Evolutionary conservation across 2,797 vertebrate genomes (phyloP), one percentile per base, ranked within the genome.

Genomic region (Austrolebias charrua): DNA sequence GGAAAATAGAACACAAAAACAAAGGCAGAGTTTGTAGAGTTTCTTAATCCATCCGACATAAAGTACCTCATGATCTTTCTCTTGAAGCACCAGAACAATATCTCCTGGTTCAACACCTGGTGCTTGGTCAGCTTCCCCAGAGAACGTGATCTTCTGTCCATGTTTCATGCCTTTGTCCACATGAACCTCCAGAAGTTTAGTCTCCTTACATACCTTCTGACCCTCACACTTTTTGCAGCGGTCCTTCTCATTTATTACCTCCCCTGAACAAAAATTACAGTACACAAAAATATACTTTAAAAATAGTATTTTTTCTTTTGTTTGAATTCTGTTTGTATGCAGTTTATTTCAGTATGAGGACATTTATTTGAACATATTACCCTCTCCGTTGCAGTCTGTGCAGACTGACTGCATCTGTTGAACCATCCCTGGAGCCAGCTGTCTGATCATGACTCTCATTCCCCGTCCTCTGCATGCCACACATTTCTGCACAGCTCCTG

Each of bases 381-480:
- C 98, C 90, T 99, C 98, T 89, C 98, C 97, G 2, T 93, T 98
- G 90, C 98, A 99, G 84, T 98, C 96, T 9, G 95, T 96, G 71
- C 98, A 99, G 63, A 99, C 96, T 1, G 98, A 98, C 87, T 99
- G 96, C 97, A 99, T 98, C 91, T 98, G 97, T 84, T 99, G 96
- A 40, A 99, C 98, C 97, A 99, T 99, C 1, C 98, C 98, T 1
- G 98, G 97, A 62, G 95, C 98, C 92, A 99, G 92, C 89, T 99
- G 98, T 86, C 97, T 95, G 83, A 99, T 98, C 95, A 99, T 96
- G 84, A 99, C 95, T 72, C 96, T 95, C 65, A 99, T 94, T 42
- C 98, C 98, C 59, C 96, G 91, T 50, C 98, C 98, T 81, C 96
- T 93, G 88, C 98, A 99, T 47, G 95, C 93, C 59, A 91, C 90